These are phyloP conservation scores for Rhingia campestris DNA, from an alignment of 2,888 invertebrate genomes.

Conservation along the genomic window DNA sequence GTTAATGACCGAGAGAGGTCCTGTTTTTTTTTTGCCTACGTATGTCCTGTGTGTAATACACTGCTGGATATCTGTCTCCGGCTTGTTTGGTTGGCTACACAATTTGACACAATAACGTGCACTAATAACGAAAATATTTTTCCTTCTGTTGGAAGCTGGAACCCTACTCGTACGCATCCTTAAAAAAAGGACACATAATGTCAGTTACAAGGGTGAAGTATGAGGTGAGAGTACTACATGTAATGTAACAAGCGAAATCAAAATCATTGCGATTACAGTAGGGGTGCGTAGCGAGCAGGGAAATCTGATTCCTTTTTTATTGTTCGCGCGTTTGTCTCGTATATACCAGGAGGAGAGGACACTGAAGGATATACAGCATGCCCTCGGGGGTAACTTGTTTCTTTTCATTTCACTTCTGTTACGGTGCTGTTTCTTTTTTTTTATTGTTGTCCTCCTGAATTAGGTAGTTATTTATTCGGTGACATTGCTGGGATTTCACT, in stretches of 20 bases:
- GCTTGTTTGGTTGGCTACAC: constrained; percentile 58
- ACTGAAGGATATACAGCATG: constrained; percentile 47
- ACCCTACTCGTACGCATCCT: constrained; percentile 11
- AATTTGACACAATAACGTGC: constrained; percentile 74
- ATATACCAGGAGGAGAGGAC: constrained; percentile 52
- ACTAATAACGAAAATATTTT: constrained; percentile 69
- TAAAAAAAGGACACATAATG: constrained; percentile 1
- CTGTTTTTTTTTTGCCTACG: constrained; percentile 22
- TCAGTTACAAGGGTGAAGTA: constrained; percentile 17
- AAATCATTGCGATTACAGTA: constrained; percentile 39
- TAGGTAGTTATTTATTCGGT: constrained; percentile 68
- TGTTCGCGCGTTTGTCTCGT: constrained; percentile 60
- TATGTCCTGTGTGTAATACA: constrained; percentile 39
- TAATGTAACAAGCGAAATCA: constrained; percentile 57
- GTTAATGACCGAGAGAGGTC: constrained; percentile 65
- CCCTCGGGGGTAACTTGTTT: constrained; percentile 70
- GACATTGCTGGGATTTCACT: constrained; percentile 54
- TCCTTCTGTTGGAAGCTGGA: constrained; percentile 7
- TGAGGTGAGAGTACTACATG: constrained; percentile 37
- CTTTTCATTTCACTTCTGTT: constrained; percentile 38
- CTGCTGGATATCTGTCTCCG: constrained; percentile 46
- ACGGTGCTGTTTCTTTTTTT: constrained; percentile 3
- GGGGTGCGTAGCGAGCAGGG: constrained; percentile 24
- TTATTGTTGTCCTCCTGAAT: constrained; percentile 29
- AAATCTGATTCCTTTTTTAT: constrained; percentile 70